These are phyloP conservation scores for Teleogryllus oceanicus DNA, from an alignment of 2,888 invertebrate genomes.

Conservation along the genomic window DNA sequence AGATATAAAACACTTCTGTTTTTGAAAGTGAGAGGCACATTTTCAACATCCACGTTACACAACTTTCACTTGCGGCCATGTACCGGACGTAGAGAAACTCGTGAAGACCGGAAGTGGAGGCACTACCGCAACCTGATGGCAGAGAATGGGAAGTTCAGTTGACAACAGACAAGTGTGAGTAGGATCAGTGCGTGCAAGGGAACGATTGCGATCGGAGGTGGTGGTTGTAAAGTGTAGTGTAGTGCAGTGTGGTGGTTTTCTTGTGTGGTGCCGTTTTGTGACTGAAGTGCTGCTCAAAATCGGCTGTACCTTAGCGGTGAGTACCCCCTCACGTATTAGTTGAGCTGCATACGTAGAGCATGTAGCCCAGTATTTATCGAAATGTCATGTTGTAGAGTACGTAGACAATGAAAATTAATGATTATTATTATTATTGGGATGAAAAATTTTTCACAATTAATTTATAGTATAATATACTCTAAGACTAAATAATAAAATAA, in stretches of 20 bases:
- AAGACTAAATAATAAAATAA: too few species aligned
- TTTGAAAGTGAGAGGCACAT: constrained; percentile 20
- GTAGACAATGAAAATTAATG: too few species aligned
- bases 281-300: not conserved
- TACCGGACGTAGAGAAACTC: not conserved
- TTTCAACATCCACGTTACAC: constrained; percentile 23
- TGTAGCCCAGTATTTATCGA: too few species aligned
- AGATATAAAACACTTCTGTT: not conserved
- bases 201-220: not conserved
- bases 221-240: not conserved
- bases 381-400: too few species aligned
- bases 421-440: too few species aligned
- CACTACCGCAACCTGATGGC: constrained; percentile 19
- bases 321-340: not conserved
- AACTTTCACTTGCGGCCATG: constrained; percentile 18
- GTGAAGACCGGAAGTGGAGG: constrained; percentile 4
- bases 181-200: not conserved
- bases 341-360: too few species aligned
- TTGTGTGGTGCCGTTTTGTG: not conserved
- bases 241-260: not conserved
- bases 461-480: too few species aligned
- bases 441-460: too few species aligned
- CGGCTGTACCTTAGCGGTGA: not conserved
- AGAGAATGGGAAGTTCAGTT: not conserved
- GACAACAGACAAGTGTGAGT: constrained; percentile 12